Conservation (phyloP, 2,797 vertebrate genomes). For the Brachyrhaphis roseni region DNA sequence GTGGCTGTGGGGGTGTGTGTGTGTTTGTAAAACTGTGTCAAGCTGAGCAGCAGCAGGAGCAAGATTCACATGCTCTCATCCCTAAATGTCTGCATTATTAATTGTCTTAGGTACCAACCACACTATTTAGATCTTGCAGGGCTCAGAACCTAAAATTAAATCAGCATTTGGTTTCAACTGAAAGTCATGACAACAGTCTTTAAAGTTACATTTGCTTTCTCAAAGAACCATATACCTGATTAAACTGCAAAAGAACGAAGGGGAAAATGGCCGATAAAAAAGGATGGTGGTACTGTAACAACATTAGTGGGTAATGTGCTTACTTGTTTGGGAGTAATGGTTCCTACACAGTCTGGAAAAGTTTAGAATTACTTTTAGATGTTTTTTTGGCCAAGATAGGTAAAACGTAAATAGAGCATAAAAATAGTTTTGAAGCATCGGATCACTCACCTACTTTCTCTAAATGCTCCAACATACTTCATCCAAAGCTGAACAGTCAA, state of each 20-base stretch:
- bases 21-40: constrained; percentile 24
- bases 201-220: constrained; percentile 57
- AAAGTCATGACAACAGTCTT: constrained; percentile 64
- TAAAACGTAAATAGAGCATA: not conserved
- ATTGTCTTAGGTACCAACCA: constrained; percentile 67
- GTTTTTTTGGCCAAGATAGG: not conserved
- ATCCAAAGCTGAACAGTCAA: too few relatives aligned
- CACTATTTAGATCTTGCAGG: constrained; percentile 66
- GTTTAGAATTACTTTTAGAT: not conserved
- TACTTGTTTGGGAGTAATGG: not conserved
- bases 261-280: constrained; percentile 2
- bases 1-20: constrained; percentile 26
- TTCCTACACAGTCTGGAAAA: not conserved
- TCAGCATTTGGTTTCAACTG: constrained; percentile 61
- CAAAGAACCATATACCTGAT: constrained; percentile 49
- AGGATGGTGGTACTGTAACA: not conserved
- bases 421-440: not conserved
- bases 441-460: not conserved
- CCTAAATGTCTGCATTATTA: constrained; percentile 75
- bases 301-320: not conserved
- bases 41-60: constrained; percentile 59
- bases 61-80: constrained; percentile 62
- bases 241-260: constrained; percentile 30
- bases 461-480: not conserved
- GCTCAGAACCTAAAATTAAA: constrained; percentile 69